Evolutionary conservation across 2,888 invertebrate species (phyloP).

Genomic region (Ennomos fuscantarius): DNA sequence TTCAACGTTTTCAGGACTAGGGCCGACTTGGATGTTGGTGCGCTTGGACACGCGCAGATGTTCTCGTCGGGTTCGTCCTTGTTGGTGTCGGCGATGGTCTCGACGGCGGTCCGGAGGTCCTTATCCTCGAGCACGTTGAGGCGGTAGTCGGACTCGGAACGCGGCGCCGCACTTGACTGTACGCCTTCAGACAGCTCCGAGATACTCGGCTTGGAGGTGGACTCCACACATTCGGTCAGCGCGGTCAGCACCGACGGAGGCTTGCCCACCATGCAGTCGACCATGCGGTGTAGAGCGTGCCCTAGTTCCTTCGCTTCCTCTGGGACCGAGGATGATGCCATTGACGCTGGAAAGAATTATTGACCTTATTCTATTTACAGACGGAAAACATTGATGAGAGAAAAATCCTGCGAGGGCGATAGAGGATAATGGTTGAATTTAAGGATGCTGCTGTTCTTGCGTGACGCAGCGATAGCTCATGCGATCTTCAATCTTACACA

Average conservation of each 20-base stretch:
- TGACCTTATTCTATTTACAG: too few relatives aligned
- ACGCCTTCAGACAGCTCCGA: not conserved
- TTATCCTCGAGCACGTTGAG: conserved; percentile 60
- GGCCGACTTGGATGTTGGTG: too few relatives aligned
- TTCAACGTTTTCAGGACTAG: conserved; percentile 35
- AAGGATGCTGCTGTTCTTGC: too few relatives aligned
- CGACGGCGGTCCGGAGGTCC: conserved; percentile 57
- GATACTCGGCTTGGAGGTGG: conserved; percentile 30
- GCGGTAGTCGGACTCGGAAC: conserved; percentile 52
- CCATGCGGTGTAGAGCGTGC: conserved; percentile 57
- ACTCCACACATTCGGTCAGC: conserved; percentile 51
- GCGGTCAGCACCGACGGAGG: conserved; percentile 35
- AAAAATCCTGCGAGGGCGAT: too few relatives aligned
- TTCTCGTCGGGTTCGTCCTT: not conserved
- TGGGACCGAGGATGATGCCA: conserved; percentile 47
- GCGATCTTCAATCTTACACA: too few relatives aligned
- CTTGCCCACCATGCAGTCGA: conserved; percentile 52
- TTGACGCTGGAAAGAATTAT: conserved; percentile 49
- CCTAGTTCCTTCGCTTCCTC: conserved; percentile 58
- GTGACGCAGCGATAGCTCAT: too few relatives aligned
- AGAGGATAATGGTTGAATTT: too few relatives aligned
- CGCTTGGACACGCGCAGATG: conserved; percentile 6
- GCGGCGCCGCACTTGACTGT: conserved; percentile 3
- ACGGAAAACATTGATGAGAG: too few relatives aligned
- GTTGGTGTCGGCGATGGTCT: conserved; percentile 23